Evolutionary conservation across 2,113 vertebrate genomes (phyloP).

Genomic region (Anoplopoma fimbria): DNA sequence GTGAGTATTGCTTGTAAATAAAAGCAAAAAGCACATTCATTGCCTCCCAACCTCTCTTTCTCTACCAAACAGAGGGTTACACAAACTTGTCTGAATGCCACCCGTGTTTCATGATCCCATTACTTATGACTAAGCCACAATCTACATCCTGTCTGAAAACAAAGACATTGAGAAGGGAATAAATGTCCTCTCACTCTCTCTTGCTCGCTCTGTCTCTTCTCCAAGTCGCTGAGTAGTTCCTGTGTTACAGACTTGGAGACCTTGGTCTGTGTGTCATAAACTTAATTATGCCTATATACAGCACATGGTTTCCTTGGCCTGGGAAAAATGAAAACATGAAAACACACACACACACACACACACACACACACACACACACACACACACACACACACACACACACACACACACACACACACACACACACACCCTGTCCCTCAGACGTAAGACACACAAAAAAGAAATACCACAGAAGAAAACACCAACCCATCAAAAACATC

Average conservation of each 20-base stretch:
- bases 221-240: slow-evolving; percentile 42
- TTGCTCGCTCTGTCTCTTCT: not conserved
- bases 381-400: slow-evolving; percentile 27
- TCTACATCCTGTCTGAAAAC: slow-evolving; percentile 75
- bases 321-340: slow-evolving; percentile 73
- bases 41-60: slow-evolving; percentile 56
- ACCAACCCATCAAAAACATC: slow-evolving; percentile 66
- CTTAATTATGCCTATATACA: slow-evolving; percentile 80
- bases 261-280: slow-evolving; percentile 76
- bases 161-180: slow-evolving; percentile 70
- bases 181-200: slow-evolving; percentile 41
- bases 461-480: slow-evolving; percentile 67
- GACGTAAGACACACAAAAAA: slow-evolving; percentile 41
- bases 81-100: slow-evolving; percentile 69
- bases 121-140: slow-evolving; percentile 81
- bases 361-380: slow-evolving; percentile 53
- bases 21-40: slow-evolving; percentile 41
- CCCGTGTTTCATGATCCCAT: slow-evolving; percentile 73
- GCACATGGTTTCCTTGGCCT: slow-evolving; percentile 74
- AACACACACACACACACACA: too few species aligned
- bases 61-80: slow-evolving; percentile 61
- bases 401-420: slow-evolving; percentile 28
- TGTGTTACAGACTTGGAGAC: slow-evolving; percentile 64
- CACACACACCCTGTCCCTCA: not conserved
- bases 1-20: slow-evolving; percentile 45